Conservation (phyloP, 2,888 invertebrate species). For the Colostygia pectinataria region DNA sequence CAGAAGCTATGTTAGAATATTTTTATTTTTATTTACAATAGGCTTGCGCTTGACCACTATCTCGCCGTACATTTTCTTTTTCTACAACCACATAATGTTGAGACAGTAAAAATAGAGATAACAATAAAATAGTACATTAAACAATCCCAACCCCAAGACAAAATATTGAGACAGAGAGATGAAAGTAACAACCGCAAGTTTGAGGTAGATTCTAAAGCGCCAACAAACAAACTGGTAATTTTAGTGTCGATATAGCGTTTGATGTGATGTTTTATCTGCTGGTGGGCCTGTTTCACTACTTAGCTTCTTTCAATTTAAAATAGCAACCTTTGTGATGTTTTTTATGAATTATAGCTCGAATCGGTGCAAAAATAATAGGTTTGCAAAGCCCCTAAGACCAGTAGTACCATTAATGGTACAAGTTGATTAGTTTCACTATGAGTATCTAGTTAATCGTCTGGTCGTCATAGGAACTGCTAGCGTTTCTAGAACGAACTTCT, state of each 20-base stretch:
- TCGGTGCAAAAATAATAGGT: no score
- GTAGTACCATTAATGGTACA: no score
- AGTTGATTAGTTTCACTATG: no score
- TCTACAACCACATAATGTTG: neutral
- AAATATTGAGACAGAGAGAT: constrained; percentile 43
- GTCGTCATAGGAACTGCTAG: no score
- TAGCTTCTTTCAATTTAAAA: neutral
- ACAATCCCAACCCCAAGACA: constrained; percentile 33
- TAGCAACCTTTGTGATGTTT: neutral
- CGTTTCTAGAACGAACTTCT: no score
- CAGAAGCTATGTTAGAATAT: no score
- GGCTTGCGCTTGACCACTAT: no score
- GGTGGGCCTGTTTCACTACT: constrained; percentile 63
- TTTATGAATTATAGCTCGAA: no score
- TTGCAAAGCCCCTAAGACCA: no score
- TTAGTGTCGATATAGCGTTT: constrained; percentile 66
- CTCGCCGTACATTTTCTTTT: no score
- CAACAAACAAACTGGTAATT: constrained; percentile 66
- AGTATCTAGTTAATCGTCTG: no score
- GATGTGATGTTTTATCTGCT: constrained; percentile 80
- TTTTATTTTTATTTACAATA: no score
- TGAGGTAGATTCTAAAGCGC: constrained; percentile 36
- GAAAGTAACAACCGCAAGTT: constrained; percentile 44
- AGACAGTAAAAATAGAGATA: constrained; percentile 15
- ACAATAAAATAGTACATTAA: constrained; percentile 24